Evolutionary conservation across 1,140 invertebrate species (phyloP).

Genomic region (Plutomurus gul): DNA sequence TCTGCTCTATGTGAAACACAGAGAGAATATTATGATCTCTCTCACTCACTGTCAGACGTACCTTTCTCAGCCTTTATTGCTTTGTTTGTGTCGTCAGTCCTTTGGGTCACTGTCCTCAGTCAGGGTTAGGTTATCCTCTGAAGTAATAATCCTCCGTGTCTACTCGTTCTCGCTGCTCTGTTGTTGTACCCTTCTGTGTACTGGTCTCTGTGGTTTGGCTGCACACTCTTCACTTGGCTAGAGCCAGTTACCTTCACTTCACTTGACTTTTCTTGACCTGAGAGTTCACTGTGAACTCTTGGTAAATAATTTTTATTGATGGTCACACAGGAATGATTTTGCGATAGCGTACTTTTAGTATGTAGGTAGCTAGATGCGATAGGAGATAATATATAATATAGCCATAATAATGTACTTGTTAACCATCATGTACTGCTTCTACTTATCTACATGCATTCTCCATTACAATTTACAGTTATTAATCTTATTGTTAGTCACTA

Average conservation of each 20-base stretch:
- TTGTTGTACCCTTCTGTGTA: background rate
- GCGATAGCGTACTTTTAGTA: no score
- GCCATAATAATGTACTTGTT: no score
- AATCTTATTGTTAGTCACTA: no score
- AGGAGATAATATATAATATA: background rate
- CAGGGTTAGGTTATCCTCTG: conserved; percentile 19
- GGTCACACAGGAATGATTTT: conserved; percentile 23
- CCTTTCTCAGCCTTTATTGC: conserved; percentile 17
- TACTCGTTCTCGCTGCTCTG: no score
- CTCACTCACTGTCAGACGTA: background rate
- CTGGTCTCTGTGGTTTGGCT: background rate
- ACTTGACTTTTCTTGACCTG: conserved; percentile 24
- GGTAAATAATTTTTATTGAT: conserved; percentile 30
- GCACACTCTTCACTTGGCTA: background rate
- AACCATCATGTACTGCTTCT: no score
- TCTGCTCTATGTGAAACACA: no score
- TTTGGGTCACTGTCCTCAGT: conserved; percentile 8
- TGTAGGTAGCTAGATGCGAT: no score
- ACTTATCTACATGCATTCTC: no score
- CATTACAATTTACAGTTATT: no score
- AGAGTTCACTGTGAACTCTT: conserved; percentile 25
- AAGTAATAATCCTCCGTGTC: conserved; percentile 13
- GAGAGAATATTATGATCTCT: conserved; percentile 24
- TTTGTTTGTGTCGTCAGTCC: conserved; percentile 25
- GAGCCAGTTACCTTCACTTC: conserved; percentile 18